phyloP scores from a whole-genome alignment of 2,797 vertebrate genomes.

The Morelia viridis region DNA sequence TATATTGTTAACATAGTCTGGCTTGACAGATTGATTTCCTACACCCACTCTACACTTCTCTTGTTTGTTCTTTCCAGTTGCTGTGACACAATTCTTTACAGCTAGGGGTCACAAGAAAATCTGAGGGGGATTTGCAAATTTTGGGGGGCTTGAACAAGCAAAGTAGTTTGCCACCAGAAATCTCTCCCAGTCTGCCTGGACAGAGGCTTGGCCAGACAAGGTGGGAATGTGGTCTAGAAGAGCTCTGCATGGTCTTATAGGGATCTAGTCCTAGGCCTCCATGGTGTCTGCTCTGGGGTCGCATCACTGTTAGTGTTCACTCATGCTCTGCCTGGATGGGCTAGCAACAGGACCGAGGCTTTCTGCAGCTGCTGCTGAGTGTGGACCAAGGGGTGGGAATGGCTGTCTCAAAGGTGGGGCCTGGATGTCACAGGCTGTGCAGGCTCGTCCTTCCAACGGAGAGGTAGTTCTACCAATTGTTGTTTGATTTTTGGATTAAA shows the following conservation, averaged over 20 bases:
- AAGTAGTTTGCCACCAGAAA: not conserved
- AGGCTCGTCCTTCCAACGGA: not conserved
- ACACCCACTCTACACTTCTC: slow-evolving; percentile 10
- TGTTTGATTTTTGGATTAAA: not conserved
- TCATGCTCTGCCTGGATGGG: not conserved
- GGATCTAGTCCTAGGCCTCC: not conserved
- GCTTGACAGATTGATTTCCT: slow-evolving; percentile 22
- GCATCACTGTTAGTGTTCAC: not conserved
- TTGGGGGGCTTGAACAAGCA: not conserved
- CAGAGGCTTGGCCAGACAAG: not conserved
- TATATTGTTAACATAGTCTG: slow-evolving; percentile 29
- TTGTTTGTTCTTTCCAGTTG: slow-evolving; percentile 13
- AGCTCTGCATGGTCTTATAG: not conserved
- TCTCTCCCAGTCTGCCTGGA: not conserved
- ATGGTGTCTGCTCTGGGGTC: not conserved
- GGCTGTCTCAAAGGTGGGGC: too few relatives aligned
- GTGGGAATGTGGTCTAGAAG: not conserved
- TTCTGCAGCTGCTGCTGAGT: not conserved
- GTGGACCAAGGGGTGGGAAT: not conserved
- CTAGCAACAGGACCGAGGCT: not conserved
- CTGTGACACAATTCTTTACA: not conserved
- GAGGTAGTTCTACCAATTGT: not conserved
- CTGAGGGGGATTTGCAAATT: not conserved
- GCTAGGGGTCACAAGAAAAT: not conserved
- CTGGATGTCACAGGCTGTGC: not conserved